Base-by-base conservation (phyloP, 1,140 invertebrate genomes). In the Drosophila serrata region DNA sequence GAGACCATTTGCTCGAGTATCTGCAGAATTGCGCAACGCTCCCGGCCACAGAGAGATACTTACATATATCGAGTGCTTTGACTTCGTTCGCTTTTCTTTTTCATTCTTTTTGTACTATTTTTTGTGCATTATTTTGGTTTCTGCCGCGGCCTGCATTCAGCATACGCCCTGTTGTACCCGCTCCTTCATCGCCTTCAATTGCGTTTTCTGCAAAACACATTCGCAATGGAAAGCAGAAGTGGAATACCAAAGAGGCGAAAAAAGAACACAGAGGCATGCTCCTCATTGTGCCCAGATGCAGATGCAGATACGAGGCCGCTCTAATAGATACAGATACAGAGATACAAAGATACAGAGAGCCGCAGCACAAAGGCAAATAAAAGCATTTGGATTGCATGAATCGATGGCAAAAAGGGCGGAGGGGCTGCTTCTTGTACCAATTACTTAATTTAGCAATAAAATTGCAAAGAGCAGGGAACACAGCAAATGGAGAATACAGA, bases 401-500 rank as follows among this genome's bases (percentile, higher is more conserved):
- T 86, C 59, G 69, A 75, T 65, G 79, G 59, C 69, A 59, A 61
- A 59, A 61, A 40, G 39, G 37, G 27, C 8, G 33, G 12, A 8
- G 33, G 5, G 27, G 12, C 9, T 39, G 63, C 57, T 72, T 69
- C 70, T 74, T 88, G 76, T 43, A 87, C 63, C 80, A 87, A 87
- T 88, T 88, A 88, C 85, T 87, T 84, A 88, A 87, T 87, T 88
- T 87, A 81, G 84, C 84, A 88, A 87, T 76, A 86, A 86, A 75
- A 86, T 58, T 70, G 77, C 74, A 37, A 61, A 86, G 63, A 84
- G 48, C 75, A 29, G 60, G 59, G 40, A 35, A 48, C 12, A 46
- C 17, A 70, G 58, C n/a, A n/a, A 76, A 37, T 42, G 33, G 31
- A 59, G 19, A 53, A 37, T 1, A 0, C 33, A 33, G 29, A 22